phyloP scores from a whole-genome alignment of 1,140 invertebrate genomes.

The Drosophila orosa region DNA sequence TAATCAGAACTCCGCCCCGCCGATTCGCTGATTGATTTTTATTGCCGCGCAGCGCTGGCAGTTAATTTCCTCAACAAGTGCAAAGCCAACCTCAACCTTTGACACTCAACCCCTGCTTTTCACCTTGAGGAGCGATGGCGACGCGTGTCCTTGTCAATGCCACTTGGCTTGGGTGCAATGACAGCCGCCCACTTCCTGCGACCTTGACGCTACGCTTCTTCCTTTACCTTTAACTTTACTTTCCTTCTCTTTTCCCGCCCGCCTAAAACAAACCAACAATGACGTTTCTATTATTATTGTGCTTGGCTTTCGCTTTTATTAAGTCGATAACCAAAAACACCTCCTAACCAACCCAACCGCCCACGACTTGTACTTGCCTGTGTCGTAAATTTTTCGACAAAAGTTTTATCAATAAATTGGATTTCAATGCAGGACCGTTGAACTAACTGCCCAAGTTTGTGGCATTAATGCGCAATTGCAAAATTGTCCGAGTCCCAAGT shows the following conservation, averaged over 20 bases:
- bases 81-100: constrained; percentile 36
- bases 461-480: constrained; percentile 72
- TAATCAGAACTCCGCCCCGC: constrained; percentile 15
- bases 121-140: constrained; percentile 21
- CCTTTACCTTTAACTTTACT: no score
- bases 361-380: constrained; percentile 21
- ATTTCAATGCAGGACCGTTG: constrained; percentile 50
- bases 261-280: constrained; percentile 60
- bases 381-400: constrained; percentile 60
- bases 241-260: no score
- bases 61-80: constrained; percentile 65
- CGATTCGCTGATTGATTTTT: constrained; percentile 77
- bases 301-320: constrained; percentile 69
- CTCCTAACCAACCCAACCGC: constrained; percentile 31
- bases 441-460: constrained; percentile 59
- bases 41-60: constrained; percentile 51
- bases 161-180: constrained; percentile 52
- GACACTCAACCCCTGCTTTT: constrained; percentile 52
- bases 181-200: constrained; percentile 58
- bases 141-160: constrained; percentile 64
- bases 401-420: constrained; percentile 82
- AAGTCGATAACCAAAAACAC: constrained; percentile 70
- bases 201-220: constrained; percentile 61
- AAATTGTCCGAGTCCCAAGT: constrained; percentile 56
- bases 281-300: constrained; percentile 51